Base-by-base conservation (phyloP, 2,888 invertebrate species). In the Artemia sinica region DNA sequence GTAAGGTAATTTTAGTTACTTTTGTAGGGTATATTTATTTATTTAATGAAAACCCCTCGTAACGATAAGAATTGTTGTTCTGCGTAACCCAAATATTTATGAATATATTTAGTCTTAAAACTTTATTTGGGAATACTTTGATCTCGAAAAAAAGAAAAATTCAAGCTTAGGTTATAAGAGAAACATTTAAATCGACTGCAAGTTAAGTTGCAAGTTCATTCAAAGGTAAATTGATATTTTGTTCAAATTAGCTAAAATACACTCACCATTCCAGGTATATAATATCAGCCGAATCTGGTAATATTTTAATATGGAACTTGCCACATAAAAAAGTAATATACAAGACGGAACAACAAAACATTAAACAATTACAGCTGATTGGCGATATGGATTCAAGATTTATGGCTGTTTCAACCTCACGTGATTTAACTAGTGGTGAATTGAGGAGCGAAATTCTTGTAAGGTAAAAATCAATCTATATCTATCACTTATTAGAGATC, bases 241-340 rank as follows among this genome's bases (percentile, higher is more conserved):
- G 3, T 41, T 41, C 41, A 41, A 41, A 41, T 41, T 41, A 41
- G 41, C 41, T 41, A 41, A 41, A 41, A 18, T 2, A 41, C 41
- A 41, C 41, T 41, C 1, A 41, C 41, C 41, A 68, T 73, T 76
- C 70, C 72, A 83, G 84, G 69, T 84, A 87, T 74, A 89, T 95
- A 0, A 83, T 93, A 13, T 91, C 93, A 0, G 89, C 91, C 0
- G 96, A 96, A 76, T 92, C 93, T 0, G 93, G 93, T 0, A 89
- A 91, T 76, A 83, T 95, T 51, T 80, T 95, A 0, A 84, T 94
- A 71, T 95, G 95, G 95, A 88, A 91, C 75, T 79, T 86, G 71
- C 79, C 86, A 70, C 83, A 86, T 1, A 75, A 78, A 68, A 83
- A 86, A 79, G 91, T 87, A 0, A 78, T 89, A 67, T 88, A 84